A percentile compares a stretch with the other conserved stretches of the same genome.
phyloP scores from a whole-genome alignment of 2,113 vertebrate species.

The Nerophis ophidion region DNA sequence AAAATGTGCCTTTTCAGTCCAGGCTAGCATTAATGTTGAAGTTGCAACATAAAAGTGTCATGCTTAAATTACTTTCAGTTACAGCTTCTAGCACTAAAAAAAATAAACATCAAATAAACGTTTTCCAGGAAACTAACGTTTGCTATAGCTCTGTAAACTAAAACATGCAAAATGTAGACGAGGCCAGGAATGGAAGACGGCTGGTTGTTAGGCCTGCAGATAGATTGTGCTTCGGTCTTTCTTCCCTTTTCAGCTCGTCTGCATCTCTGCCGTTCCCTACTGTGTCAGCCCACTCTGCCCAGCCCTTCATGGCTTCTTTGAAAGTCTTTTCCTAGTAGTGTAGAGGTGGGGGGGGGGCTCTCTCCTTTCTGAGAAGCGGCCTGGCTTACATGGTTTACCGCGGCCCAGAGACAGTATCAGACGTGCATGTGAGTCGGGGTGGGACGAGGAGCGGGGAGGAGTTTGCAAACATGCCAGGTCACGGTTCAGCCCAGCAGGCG shows the following conservation, averaged over 20 bases:
- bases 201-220: constrained; percentile 54
- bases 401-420: constrained; percentile 66
- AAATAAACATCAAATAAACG: background rate
- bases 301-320: constrained; percentile 51
- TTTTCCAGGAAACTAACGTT: constrained; percentile 19
- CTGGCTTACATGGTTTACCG: constrained; percentile 65
- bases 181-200: constrained; percentile 40
- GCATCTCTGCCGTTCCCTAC: constrained; percentile 45
- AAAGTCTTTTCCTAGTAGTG: constrained; percentile 65
- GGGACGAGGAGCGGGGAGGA: constrained; percentile 46
- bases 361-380: constrained; percentile 68
- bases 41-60: constrained; percentile 14
- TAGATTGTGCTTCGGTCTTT: constrained; percentile 35
- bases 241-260: constrained; percentile 39
- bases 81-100: background rate
- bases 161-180: constrained; percentile 13
- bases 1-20: constrained; percentile 5
- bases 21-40: constrained; percentile 20
- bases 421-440: constrained; percentile 56
- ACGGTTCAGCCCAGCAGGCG: constrained; percentile 70
- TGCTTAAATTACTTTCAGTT: constrained; percentile 23
- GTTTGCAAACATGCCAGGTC: constrained; percentile 68
- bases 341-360: constrained; percentile 48
- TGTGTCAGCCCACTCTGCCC: constrained; percentile 28
- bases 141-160: constrained; percentile 24